phyloP scores from a whole-genome alignment of 2,113 vertebrate species.

The Nycticryphes semicollaris region DNA sequence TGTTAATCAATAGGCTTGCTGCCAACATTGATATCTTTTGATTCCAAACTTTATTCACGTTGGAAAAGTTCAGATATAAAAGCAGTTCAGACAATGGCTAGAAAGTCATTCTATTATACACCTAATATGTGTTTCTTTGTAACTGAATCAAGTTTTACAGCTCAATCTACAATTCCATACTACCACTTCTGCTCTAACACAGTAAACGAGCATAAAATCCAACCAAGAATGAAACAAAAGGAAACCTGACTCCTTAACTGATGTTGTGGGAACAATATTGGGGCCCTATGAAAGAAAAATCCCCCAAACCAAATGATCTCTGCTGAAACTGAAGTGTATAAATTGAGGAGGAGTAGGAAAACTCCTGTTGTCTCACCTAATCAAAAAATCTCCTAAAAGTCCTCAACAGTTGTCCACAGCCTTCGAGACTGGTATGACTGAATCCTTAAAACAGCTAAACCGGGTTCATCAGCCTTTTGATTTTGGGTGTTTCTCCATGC shows the following conservation, averaged over 20 bases:
- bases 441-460: not conserved
- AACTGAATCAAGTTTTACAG: not conserved
- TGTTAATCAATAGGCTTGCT: constrained; percentile 5
- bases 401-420: not conserved
- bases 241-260: not conserved
- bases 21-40: not conserved
- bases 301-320: accelerated
- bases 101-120: not conserved
- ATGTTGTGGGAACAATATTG: not conserved
- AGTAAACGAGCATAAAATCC: not conserved
- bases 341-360: not conserved
- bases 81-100: not conserved
- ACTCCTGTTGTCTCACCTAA: not conserved
- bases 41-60: not conserved
- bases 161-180: not conserved
- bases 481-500: not conserved
- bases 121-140: not conserved
- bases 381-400: not conserved
- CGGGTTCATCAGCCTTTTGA: not conserved
- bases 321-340: not conserved
- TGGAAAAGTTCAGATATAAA: not conserved
- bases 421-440: not conserved
- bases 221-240: not conserved
- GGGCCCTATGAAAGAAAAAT: not conserved
- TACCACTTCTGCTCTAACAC: not conserved